Percentiles rank a stretch among this genome's conserved stretches.
Evolutionary conservation across 2,797 vertebrate genomes (phyloP).

Genomic region (Anolis apletophallus): DNA sequence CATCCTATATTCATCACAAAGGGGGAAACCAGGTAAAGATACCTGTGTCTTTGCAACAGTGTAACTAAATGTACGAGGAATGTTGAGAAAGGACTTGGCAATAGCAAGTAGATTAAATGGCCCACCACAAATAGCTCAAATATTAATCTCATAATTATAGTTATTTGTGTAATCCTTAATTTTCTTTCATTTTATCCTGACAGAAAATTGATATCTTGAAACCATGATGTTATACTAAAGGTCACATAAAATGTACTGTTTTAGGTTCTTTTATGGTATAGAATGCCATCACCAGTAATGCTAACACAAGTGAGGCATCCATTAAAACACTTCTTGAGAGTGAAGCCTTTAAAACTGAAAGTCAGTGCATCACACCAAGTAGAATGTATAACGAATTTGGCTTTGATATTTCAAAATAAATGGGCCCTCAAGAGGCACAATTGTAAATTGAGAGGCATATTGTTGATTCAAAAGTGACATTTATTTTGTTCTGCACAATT

Average conservation of each 20-base stretch:
- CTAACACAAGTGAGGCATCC: not conserved
- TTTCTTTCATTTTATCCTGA: slow-evolving; percentile 15
- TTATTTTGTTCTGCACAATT: slow-evolving; percentile 66
- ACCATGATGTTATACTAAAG: not conserved
- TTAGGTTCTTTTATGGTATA: not conserved
- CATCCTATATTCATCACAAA: not conserved
- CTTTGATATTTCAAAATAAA: slow-evolving; percentile 56
- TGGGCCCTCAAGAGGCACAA: slow-evolving; percentile 41
- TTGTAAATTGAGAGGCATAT: slow-evolving; percentile 46
- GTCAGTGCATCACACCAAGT: slow-evolving; percentile 43
- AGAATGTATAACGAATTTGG: slow-evolving; percentile 51
- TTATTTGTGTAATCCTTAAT: not conserved
- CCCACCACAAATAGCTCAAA: not conserved
- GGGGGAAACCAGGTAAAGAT: not conserved
- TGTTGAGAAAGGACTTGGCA: slow-evolving; percentile 3
- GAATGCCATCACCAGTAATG: slow-evolving; percentile 20
- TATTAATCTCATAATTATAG: not conserved
- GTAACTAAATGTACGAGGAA: not conserved
- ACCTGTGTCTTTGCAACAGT: not conserved
- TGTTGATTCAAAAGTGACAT: slow-evolving; percentile 56
- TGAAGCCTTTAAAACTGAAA: slow-evolving; percentile 49
- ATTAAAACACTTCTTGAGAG: slow-evolving; percentile 13
- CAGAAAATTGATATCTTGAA: slow-evolving; percentile 10
- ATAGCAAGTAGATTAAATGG: not conserved
- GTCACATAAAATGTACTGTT: not conserved